Conservation (phyloP, 2,797 vertebrate genomes). For the Psittacula echo region DNA sequence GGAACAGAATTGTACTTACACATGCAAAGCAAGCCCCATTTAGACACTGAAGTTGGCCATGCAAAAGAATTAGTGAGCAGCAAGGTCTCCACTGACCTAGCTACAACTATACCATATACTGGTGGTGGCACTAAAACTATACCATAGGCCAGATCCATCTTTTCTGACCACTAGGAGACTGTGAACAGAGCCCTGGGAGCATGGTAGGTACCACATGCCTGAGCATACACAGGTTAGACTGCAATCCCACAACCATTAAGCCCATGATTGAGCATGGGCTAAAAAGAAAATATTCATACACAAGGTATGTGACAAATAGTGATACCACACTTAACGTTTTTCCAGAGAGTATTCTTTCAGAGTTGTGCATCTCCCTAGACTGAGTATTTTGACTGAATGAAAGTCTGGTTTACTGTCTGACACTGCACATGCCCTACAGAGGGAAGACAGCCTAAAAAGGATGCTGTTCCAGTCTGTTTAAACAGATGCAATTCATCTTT, state of each 20-base stretch:
- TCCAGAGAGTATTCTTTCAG: background rate
- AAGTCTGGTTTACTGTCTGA: background rate
- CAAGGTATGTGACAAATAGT: background rate
- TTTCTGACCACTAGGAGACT: background rate
- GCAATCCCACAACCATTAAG: background rate
- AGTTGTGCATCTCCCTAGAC: background rate
- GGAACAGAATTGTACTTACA: background rate
- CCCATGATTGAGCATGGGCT: rapidly evolving
- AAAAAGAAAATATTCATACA: background rate
- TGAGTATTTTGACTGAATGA: background rate
- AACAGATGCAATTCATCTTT: background rate
- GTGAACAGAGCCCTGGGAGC: background rate
- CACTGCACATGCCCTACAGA: background rate
- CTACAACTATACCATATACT: background rate
- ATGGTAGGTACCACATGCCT: rapidly evolving
- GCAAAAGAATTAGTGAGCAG: background rate
- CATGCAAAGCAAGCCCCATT: background rate
- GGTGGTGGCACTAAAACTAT: background rate
- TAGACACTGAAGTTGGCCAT: background rate
- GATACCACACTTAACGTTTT: background rate
- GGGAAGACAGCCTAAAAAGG: background rate
- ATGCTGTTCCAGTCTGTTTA: background rate
- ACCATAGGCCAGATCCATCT: background rate
- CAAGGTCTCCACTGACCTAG: background rate
- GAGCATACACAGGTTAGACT: background rate